These are phyloP conservation scores for Drosophila barbarae DNA, from an alignment of 2,888 invertebrate species.

Conservation along the genomic window DNA sequence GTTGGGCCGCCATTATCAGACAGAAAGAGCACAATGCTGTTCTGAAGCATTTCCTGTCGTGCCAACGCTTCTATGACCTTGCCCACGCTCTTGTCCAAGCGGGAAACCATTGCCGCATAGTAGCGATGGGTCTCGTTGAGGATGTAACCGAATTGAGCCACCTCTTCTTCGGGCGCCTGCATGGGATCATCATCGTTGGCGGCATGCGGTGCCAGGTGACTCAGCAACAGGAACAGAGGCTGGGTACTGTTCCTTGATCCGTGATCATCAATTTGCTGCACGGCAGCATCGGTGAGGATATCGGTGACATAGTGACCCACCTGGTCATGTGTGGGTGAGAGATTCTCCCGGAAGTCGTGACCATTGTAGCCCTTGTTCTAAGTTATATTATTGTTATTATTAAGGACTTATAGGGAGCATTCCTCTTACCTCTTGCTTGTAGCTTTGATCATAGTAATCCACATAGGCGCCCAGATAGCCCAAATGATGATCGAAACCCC, in stretches of 20 bases:
- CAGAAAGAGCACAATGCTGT: slow-evolving; percentile 91
- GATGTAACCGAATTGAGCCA: slow-evolving; percentile 85
- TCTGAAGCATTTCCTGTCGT: slow-evolving; percentile 85
- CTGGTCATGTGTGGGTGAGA: slow-evolving; percentile 80
- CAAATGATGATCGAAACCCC: slow-evolving; percentile 90
- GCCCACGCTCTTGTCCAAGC: slow-evolving; percentile 91
- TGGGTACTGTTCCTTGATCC: slow-evolving; percentile 80
- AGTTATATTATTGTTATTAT: no score
- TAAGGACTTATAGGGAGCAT: rapidly evolving
- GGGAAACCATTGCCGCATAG: slow-evolving; percentile 91
- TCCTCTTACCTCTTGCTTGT: slow-evolving; percentile 78
- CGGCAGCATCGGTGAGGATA: slow-evolving; percentile 84
- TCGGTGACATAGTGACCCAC: slow-evolving; percentile 85
- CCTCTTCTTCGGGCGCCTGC: slow-evolving; percentile 87
- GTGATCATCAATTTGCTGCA: slow-evolving; percentile 83
- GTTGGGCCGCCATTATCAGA: slow-evolving; percentile 94
- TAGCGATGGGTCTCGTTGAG: slow-evolving; percentile 83
- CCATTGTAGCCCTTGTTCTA: slow-evolving; percentile 75
- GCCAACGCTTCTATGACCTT: slow-evolving; percentile 86
- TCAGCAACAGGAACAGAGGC: slow-evolving; percentile 89
- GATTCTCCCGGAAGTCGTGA: slow-evolving; percentile 81
- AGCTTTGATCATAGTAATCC: slow-evolving; percentile 88
- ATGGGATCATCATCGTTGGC: slow-evolving; percentile 85
- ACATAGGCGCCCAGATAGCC: slow-evolving; percentile 92
- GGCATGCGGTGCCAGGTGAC: slow-evolving; percentile 90